A percentile compares a stretch with the other conserved stretches of the same genome.
Evolutionary conservation across 2,797 vertebrate genomes (phyloP).

Genomic region (Tangara arthus): DNA sequence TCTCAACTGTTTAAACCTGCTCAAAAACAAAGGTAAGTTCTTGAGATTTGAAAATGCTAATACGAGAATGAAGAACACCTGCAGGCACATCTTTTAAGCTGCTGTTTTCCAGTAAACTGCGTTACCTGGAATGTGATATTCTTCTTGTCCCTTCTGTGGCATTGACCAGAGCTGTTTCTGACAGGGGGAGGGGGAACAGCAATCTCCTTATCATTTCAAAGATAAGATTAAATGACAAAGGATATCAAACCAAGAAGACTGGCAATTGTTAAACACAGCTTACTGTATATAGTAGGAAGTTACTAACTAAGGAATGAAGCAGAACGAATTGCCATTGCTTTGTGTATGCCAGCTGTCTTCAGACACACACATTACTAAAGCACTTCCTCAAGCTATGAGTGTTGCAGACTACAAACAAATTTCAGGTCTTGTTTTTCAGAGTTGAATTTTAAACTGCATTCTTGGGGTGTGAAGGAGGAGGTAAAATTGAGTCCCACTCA

Average conservation of each 20-base stretch:
- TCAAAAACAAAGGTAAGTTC: not conserved
- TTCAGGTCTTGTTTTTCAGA: not conserved
- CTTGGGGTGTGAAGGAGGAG: not conserved
- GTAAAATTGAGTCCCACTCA: not conserved
- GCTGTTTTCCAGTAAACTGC: not conserved
- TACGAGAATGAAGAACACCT: not conserved
- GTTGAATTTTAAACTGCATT: not conserved
- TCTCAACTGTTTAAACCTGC: not conserved
- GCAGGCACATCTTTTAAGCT: not conserved
- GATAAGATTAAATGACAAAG: not conserved
- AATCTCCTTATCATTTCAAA: not conserved
- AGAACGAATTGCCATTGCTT: not conserved
- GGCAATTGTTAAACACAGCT: not conserved
- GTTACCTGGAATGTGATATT: not conserved
- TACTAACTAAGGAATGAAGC: not conserved
- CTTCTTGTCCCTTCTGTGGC: not conserved
- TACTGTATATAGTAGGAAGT: accelerated
- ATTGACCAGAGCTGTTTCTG: not conserved
- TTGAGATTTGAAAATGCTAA: not conserved
- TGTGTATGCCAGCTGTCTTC: too few relatives aligned
- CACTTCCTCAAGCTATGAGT: not conserved
- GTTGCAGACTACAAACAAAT: not conserved
- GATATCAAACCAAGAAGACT: not conserved
- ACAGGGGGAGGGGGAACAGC: not conserved
- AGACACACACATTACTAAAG: not conserved